phyloP scores from a whole-genome alignment of 2,888 invertebrate species.

The Flexamia atlantica region DNA sequence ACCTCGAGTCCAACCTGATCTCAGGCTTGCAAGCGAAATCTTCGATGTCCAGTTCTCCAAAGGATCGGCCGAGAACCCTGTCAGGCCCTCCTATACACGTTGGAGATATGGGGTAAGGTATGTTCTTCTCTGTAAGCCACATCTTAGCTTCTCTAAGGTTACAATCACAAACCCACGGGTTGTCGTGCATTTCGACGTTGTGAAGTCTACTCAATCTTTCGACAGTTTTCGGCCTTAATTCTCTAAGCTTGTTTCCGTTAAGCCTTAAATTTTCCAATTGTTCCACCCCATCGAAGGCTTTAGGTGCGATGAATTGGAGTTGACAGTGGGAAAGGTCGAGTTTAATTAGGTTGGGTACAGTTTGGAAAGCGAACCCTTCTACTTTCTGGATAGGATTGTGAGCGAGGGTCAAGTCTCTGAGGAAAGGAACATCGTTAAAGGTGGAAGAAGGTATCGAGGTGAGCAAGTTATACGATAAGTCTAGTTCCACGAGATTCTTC shows the following conservation, averaged over 20 bases:
- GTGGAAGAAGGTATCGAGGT: constrained; percentile 89
- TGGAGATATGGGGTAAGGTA: constrained; percentile 88
- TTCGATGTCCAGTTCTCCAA: constrained; percentile 82
- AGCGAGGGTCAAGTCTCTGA: constrained; percentile 88
- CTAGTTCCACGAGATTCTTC: constrained; percentile 93
- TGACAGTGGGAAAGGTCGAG: constrained; percentile 91
- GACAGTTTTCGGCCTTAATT: constrained; percentile 84
- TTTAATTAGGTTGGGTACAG: constrained; percentile 87
- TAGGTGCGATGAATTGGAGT: constrained; percentile 86
- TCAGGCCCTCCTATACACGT: constrained; percentile 85
- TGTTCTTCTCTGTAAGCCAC: constrained; percentile 88
- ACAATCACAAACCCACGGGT: constrained; percentile 95
- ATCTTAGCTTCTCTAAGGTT: constrained; percentile 85
- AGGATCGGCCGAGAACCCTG: constrained; percentile 82
- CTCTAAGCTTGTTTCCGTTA: constrained; percentile 89
- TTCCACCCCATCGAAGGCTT: constrained; percentile 87
- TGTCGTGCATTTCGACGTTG: constrained; percentile 90
- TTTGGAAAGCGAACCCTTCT: constrained; percentile 85
- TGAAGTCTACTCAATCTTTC: constrained; percentile 87
- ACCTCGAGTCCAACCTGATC: constrained; percentile 85
- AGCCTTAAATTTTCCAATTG: constrained; percentile 88
- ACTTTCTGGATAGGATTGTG: constrained; percentile 91
- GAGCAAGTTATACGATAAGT: constrained; percentile 90
- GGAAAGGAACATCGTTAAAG: constrained; percentile 87
- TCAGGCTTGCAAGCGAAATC: constrained; percentile 91